Conservation (phyloP, 2,797 vertebrate genomes). For the Sebastes jordani region DNA sequence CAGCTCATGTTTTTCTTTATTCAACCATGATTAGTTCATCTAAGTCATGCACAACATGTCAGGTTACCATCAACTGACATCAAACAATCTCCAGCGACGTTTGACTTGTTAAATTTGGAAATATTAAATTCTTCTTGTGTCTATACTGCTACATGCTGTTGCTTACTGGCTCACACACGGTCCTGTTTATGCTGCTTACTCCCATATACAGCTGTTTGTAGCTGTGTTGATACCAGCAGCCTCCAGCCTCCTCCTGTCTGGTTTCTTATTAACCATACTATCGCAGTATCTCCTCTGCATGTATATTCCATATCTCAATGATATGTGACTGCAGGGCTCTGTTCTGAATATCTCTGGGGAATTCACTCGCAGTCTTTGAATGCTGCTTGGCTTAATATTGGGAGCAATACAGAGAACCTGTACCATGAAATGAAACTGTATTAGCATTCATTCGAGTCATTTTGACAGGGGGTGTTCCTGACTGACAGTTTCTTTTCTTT, state of each 20-base stretch:
- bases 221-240: background rate
- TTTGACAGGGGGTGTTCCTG: background rate
- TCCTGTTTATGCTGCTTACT: background rate
- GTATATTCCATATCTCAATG: slow-evolving; percentile 29
- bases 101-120: background rate
- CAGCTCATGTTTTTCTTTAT: background rate
- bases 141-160: background rate
- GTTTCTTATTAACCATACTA: slow-evolving; percentile 20
- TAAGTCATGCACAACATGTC: background rate
- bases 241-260: slow-evolving; percentile 12
- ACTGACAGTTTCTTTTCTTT: slow-evolving; percentile 19
- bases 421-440: background rate
- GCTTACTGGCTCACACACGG: background rate
- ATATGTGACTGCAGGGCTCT: slow-evolving; percentile 20
- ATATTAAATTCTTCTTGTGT: background rate
- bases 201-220: background rate
- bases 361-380: slow-evolving; percentile 4
- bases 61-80: background rate
- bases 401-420: background rate
- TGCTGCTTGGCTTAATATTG: slow-evolving; percentile 12
- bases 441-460: slow-evolving; percentile 2
- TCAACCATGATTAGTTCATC: background rate
- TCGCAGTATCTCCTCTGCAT: slow-evolving; percentile 3
- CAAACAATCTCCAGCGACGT: background rate
- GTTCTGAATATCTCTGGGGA: slow-evolving; percentile 17